phyloP scores from a whole-genome alignment of 2,797 vertebrate genomes.

The Hippocampus kuda region DNA sequence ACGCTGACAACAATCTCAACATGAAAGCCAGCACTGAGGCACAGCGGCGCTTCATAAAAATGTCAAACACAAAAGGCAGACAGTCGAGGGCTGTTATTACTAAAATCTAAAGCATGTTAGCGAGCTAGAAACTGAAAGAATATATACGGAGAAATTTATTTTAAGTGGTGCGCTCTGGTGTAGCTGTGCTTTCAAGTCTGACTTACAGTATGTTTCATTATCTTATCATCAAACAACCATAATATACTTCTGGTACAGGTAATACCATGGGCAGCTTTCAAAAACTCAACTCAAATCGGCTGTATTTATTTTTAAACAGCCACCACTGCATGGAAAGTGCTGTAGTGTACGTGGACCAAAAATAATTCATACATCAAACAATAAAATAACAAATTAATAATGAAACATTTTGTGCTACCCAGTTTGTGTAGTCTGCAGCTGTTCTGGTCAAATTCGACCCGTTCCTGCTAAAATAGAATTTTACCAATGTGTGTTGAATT shows the following conservation, averaged over 20 bases:
- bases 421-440: no score
- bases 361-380: not conserved
- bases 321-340: no score
- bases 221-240: not conserved
- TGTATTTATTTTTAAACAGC: no score
- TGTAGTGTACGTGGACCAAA: no score
- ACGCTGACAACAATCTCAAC: conserved; percentile 39
- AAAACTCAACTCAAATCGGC: not conserved
- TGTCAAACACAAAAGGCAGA: conserved; percentile 53
- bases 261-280: not conserved
- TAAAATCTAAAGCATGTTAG: conserved; percentile 48
- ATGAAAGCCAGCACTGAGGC: conserved; percentile 40
- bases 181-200: not conserved
- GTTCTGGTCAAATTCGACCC: no score
- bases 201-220: not conserved
- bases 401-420: no score
- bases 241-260: not conserved
- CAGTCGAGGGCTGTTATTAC: conserved; percentile 40
- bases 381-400: no score
- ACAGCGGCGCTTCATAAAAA: conserved; percentile 53
- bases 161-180: not conserved
- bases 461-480: no score
- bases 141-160: not conserved
- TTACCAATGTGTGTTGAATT: no score
- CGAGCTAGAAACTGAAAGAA: not conserved